Percentiles rank a stretch among this genome's conserved stretches.
Evolutionary conservation across 92 coral and sea anemone species (phyloP).

Genomic region (Epizoanthus rinbou): DNA sequence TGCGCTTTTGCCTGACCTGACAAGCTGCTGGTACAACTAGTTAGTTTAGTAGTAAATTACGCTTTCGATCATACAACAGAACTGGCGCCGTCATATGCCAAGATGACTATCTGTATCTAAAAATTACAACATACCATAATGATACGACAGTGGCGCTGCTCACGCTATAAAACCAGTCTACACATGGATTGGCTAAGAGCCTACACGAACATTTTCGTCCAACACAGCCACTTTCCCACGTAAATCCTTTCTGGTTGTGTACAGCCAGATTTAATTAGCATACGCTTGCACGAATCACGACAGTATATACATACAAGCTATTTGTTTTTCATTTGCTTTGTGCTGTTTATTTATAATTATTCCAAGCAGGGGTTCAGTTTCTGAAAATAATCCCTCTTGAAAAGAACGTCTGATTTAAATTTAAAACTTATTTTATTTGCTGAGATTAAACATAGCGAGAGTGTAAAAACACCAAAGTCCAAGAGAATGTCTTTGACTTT

Average conservation of each 20-base stretch:
- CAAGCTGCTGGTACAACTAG: not conserved
- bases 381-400: constrained; percentile 7
- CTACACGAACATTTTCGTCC: not conserved
- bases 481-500: too few species aligned
- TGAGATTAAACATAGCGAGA: not conserved
- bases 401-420: not conserved
- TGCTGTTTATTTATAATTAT: constrained; percentile 4
- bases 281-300: not conserved
- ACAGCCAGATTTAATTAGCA: not conserved
- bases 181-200: not conserved
- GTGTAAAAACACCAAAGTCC: too few species aligned
- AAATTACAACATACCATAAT: constrained; percentile 28
- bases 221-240: not conserved
- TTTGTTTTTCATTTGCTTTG: not conserved
- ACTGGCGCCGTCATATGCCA: not conserved
- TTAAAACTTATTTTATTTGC: not conserved
- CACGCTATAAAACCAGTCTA: not conserved
- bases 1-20: too few species aligned
- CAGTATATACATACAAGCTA: not conserved
- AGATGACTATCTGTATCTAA: not conserved
- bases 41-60: not conserved
- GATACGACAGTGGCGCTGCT: not conserved
- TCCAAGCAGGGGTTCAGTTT: constrained; percentile 28
- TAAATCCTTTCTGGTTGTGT: not conserved
- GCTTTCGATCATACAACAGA: too few species aligned